These are phyloP conservation scores for Clivina fossor DNA, from an alignment of 2,888 invertebrate genomes.

Conservation along the genomic window DNA sequence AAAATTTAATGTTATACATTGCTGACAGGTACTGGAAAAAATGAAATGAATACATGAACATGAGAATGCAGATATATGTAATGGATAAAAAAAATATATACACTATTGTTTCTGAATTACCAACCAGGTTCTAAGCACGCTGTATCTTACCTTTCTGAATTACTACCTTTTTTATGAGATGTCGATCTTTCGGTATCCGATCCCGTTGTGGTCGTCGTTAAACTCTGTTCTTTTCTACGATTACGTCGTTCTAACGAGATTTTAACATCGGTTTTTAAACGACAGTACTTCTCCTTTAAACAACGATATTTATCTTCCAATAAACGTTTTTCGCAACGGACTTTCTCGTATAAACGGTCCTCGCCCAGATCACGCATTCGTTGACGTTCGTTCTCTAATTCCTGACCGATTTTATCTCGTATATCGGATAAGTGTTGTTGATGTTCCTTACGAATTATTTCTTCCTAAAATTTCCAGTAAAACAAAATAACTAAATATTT, in stretches of 20 bases:
- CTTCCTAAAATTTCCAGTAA: constrained; percentile 69
- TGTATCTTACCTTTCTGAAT: constrained; percentile 44
- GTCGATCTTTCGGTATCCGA: constrained; percentile 80
- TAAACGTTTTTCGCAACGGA: constrained; percentile 69
- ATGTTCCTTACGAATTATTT: constrained; percentile 68
- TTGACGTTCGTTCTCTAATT: constrained; percentile 51
- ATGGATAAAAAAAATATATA: no score
- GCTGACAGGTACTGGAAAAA: no score
- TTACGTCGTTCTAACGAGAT: constrained; percentile 74
- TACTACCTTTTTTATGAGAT: constrained; percentile 59
- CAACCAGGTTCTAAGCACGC: constrained; percentile 9
- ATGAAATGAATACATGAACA: no score
- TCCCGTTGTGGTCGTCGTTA: constrained; percentile 62
- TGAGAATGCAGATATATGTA: no score
- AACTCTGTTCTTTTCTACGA: constrained; percentile 63
- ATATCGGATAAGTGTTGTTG: constrained; percentile 66
- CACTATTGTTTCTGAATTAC: constrained; percentile 24
- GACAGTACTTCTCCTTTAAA: constrained; percentile 78
- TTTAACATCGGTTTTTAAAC: constrained; percentile 78
- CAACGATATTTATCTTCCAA: constrained; percentile 78
- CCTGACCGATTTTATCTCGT: constrained; percentile 61
- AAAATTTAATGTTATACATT: no score
- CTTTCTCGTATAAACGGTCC: constrained; percentile 61
- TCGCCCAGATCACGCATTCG: constrained; percentile 52
- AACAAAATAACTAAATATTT: no score